Evolutionary conservation across 2,113 vertebrate genomes (phyloP), one percentile per base, ranked within the genome.

Genomic region (Phaethon lepturus): DNA sequence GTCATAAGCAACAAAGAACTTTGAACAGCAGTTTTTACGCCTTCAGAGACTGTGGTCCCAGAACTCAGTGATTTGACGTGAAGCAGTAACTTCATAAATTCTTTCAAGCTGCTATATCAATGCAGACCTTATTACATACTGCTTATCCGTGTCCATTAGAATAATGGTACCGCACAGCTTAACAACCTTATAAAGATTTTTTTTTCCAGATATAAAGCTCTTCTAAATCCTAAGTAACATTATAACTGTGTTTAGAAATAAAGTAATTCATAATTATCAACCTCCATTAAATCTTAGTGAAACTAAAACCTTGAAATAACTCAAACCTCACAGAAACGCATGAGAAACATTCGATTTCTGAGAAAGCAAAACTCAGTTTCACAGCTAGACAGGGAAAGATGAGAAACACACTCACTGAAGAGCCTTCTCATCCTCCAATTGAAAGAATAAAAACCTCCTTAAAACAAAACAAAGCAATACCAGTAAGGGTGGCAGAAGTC

Each of bases 301-400:
- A 91, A 80, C 49, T 53, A 88, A 96, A 95, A 82, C 42, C 58
- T 67, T 56, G 33, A 82, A 67, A 38, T 81, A 95, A 91, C 29
- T 85, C 74, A 35, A 29, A 74, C 23, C 69, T 80, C 64, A 63
- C 55, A 79, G 63, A 40, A 94, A 82, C 10, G 25, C 52, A 81
- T 5, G 7, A 96, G 72, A 86, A 95, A 52, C 16, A 25, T 38
- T 81, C 18, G 2, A 38, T 69, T 91, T 68, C 82, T 81, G n/a
- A 92, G 59, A 67, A 94, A 86, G 33, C 47, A 80, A 75, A 74
- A 81, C 56, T 63, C 50, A 40, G 42, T 73, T 81, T 91, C 86
- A 47, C 24, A 83, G 53, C 40, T 64, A 91, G 53, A 87, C 11
- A 28, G 45, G 59, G 67, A 85, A 28, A 96, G 20, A 64, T 49